phyloP scores from a whole-genome alignment of 2,113 vertebrate species.

The Onychorhynchus coronatus region DNA sequence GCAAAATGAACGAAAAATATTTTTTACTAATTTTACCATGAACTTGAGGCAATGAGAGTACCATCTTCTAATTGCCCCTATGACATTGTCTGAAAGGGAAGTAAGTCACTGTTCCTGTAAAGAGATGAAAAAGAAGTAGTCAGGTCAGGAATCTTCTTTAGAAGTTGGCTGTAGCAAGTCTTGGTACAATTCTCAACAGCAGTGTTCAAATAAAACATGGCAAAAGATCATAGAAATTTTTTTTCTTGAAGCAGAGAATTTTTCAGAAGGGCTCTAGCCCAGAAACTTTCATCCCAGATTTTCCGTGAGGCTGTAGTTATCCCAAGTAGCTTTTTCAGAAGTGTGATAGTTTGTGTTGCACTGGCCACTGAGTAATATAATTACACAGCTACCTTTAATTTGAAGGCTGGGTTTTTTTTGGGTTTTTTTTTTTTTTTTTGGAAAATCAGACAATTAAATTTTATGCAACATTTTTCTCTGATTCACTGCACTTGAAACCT shows the following conservation, averaged over 20 bases:
- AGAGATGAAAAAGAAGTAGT: background rate
- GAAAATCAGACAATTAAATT: background rate
- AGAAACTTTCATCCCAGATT: background rate
- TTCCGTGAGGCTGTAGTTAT: background rate
- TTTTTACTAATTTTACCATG: background rate
- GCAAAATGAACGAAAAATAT: background rate
- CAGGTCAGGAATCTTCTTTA: background rate
- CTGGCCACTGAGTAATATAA: background rate
- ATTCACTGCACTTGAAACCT: background rate
- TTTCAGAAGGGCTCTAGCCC: background rate
- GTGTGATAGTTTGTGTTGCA: background rate
- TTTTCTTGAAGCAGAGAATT: background rate
- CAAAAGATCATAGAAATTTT: background rate
- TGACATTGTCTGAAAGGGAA: background rate
- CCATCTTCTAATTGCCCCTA: background rate
- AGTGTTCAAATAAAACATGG: background rate
- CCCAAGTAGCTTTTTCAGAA: background rate
- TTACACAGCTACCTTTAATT: background rate
- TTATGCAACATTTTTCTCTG: background rate
- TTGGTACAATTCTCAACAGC: background rate
- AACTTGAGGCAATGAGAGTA: background rate
- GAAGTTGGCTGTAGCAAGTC: background rate
- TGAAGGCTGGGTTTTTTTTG: background rate
- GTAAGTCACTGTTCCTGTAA: background rate
- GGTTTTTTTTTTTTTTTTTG: background rate